Evolutionary conservation across 2,888 invertebrate genomes (phyloP).

Genomic region (Heliconius ethilla): DNA sequence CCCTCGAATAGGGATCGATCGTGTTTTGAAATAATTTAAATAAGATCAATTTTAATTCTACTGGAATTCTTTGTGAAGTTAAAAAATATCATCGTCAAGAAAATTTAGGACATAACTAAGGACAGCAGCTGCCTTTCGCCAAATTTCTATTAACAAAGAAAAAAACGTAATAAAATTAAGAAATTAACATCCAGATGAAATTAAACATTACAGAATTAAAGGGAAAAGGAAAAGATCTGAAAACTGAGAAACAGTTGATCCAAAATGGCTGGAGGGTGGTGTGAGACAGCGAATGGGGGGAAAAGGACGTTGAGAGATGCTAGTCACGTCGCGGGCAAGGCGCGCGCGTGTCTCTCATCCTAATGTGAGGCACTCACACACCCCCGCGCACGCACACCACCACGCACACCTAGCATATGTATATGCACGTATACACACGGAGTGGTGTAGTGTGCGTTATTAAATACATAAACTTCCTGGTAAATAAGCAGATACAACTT

Average conservation of each 20-base stretch:
- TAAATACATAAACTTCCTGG: constrained; percentile 78
- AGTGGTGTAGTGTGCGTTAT: constrained; percentile 62
- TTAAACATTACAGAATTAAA: constrained; percentile 77
- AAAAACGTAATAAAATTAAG: constrained; percentile 32
- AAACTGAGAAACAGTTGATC: constrained; percentile 76
- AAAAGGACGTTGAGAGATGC: constrained; percentile 80
- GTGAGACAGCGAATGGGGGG: constrained; percentile 70
- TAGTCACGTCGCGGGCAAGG: constrained; percentile 79
- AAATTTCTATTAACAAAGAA: constrained; percentile 12
- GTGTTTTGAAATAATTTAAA: constrained; percentile 2
- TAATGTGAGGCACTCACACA: constrained; percentile 76
- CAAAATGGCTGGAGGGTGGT: constrained; percentile 78
- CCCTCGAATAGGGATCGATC: not conserved
- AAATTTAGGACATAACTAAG: not conserved
- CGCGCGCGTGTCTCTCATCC: constrained; percentile 79
- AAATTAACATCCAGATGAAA: constrained; percentile 59
- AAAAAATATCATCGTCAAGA: not conserved
- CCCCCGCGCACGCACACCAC: constrained; percentile 65
- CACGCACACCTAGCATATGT: constrained; percentile 62
- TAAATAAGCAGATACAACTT: constrained; percentile 78
- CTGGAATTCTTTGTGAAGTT: not conserved
- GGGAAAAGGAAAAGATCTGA: constrained; percentile 73
- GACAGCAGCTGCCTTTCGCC: not conserved
- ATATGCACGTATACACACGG: constrained; percentile 43
- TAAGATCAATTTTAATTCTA: not conserved